These are phyloP conservation scores for Nezara viridula DNA, from an alignment of 2,888 invertebrate species.

Conservation along the genomic window DNA sequence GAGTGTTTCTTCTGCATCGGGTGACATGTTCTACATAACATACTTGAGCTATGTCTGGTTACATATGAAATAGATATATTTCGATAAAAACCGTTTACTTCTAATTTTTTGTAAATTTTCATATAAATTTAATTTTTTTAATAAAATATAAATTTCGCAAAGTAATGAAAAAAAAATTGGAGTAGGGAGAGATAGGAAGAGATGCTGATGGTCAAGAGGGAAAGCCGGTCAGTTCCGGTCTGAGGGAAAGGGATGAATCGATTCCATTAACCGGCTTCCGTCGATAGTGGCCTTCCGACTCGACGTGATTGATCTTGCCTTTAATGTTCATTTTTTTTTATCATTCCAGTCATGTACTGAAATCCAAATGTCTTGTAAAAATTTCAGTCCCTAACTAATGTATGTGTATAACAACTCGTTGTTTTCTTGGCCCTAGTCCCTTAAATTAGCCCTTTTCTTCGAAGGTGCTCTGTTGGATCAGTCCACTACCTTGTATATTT, in stretches of 20 bases:
- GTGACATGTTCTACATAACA: neutral
- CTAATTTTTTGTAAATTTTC: no score
- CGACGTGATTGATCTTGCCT: neutral
- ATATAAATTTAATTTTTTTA: neutral
- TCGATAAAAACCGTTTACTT: no score
- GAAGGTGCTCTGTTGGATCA: no score
- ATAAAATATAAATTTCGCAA: neutral
- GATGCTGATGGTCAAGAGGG: neutral
- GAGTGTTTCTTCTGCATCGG: neutral
- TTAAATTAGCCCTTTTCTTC: no score
- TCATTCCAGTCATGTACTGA: no score
- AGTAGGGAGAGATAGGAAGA: neutral
- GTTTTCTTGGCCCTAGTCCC: no score
- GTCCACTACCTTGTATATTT: no score
- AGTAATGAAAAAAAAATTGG: neutral
- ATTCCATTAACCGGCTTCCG: constrained; percentile 12
- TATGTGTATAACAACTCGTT: no score
- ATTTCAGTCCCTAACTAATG: no score
- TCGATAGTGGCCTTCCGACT: neutral
- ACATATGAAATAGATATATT: no score
- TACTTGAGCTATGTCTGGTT: no score
- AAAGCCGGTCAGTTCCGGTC: constrained; percentile 30
- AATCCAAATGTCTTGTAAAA: no score
- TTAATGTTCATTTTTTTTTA: neutral
- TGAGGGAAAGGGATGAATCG: constrained; percentile 13